Conservation (phyloP, 2,888 invertebrate species). For the Ligdia adustata region DNA sequence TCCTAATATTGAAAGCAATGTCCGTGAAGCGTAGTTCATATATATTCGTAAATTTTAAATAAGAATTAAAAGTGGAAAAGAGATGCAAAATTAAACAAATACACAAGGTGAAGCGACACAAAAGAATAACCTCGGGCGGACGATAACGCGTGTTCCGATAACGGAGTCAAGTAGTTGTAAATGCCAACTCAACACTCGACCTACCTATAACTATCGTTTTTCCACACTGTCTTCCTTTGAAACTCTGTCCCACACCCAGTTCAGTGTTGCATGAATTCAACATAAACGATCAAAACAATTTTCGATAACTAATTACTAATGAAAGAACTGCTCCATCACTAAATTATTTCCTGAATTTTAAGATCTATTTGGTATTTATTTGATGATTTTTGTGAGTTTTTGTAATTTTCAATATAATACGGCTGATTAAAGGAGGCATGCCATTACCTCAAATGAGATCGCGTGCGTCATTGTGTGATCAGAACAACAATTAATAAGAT, state of each 20-base stretch:
- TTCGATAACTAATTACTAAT: neutral
- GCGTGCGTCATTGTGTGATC: too few relatives aligned
- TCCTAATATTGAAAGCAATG: neutral
- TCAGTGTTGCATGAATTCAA: constrained; percentile 61
- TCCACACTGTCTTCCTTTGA: constrained; percentile 68
- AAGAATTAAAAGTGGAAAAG: constrained; percentile 37
- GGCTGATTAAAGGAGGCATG: constrained; percentile 38
- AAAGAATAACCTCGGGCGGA: constrained; percentile 62
- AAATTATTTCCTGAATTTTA: constrained; percentile 25
- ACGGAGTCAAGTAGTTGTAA: constrained; percentile 68
- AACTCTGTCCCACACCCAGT: constrained; percentile 70
- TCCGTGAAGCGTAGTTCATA: constrained; percentile 1
- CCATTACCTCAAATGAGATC: neutral
- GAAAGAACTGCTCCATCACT: too few relatives aligned
- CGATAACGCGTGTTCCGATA: constrained; percentile 72
- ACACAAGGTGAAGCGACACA: constrained; percentile 71
- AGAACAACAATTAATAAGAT: too few relatives aligned
- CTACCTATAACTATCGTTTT: constrained; percentile 79
- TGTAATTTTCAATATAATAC: constrained; percentile 42
- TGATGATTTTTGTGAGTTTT: constrained; percentile 31
- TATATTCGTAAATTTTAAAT: constrained; percentile 18
- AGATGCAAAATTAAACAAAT: constrained; percentile 51
- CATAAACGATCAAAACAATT: constrained; percentile 9
- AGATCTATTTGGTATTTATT: neutral
- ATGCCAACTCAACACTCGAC: constrained; percentile 80